Evolutionary conservation across 1,140 invertebrate genomes (phyloP).

Genomic region (Trissolcus basalis): DNA sequence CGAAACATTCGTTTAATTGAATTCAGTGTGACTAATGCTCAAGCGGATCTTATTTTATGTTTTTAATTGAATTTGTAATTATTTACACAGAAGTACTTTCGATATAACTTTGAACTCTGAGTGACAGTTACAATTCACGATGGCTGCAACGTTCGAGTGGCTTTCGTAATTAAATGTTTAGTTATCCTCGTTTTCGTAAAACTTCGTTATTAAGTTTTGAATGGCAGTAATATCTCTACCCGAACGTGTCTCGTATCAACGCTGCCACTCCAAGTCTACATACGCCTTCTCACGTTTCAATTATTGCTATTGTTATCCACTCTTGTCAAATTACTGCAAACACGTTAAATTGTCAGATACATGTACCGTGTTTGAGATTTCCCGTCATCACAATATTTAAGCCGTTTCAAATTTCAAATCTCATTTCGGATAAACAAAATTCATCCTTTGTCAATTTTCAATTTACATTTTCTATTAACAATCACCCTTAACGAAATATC

Average conservation of each 20-base stretch:
- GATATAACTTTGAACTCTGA: conserved; percentile 13
- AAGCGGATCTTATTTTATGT: conserved; percentile 1
- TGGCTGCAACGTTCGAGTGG: conserved; percentile 4
- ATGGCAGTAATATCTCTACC: conserved; percentile 44
- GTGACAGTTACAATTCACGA: conserved; percentile 2
- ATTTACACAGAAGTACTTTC: conserved; percentile 6
- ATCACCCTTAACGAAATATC: no score
- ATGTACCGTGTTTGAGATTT: conserved; percentile 24
- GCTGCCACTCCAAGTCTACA: conserved; percentile 41
- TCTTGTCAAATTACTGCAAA: conserved; percentile 48
- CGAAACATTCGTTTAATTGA: conserved; percentile 25
- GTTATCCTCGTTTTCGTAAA: conserved; percentile 37
- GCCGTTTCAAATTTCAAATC: no score
- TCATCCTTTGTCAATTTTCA: no score
- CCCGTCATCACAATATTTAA: conserved; percentile 2
- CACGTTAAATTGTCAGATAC: conserved; percentile 43
- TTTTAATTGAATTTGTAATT: conserved; percentile 29
- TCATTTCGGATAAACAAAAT: no score
- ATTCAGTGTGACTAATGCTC: conserved; percentile 2
- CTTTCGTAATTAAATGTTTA: conserved; percentile 31
- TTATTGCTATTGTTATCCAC: conserved; percentile 49
- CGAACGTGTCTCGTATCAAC: conserved; percentile 37
- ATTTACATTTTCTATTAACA: no score
- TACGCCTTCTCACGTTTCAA: conserved; percentile 46
- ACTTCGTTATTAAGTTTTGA: conserved; percentile 46